Evolutionary conservation across 2,113 vertebrate species (phyloP).

Genomic region (Scophthalmus maximus): DNA sequence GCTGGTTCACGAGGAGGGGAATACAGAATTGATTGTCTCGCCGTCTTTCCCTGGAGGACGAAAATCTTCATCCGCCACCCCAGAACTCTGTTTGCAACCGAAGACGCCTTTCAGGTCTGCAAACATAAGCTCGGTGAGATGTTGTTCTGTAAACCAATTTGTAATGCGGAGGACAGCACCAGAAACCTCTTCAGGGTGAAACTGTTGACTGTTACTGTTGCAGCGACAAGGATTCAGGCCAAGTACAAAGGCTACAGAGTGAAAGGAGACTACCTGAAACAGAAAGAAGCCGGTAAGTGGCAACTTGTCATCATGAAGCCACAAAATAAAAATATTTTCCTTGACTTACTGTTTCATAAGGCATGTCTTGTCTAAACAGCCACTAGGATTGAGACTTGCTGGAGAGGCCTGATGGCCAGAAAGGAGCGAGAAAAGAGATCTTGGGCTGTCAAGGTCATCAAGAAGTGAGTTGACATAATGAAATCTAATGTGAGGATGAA

Average conservation of each 20-base stretch:
- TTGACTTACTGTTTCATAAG: not conserved
- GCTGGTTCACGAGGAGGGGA: not conserved
- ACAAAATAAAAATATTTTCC: not conserved
- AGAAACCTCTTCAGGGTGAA: not conserved
- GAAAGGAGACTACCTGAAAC: conserved; percentile 85
- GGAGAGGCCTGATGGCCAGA: conserved; percentile 90
- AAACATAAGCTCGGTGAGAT: conserved; percentile 89
- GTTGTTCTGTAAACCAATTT: not conserved
- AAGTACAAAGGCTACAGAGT: conserved; percentile 90
- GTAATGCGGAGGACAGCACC: not conserved
- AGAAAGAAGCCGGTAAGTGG: conserved; percentile 87
- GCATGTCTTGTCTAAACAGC: conserved; percentile 78
- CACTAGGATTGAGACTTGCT: conserved; percentile 91
- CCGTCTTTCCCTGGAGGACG: conserved; percentile 81
- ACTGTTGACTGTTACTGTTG: conserved; percentile 1
- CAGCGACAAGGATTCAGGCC: conserved; percentile 93
- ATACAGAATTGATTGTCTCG: not conserved
- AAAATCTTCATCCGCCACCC: conserved; percentile 98
- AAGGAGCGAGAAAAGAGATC: conserved; percentile 86
- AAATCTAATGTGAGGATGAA: not conserved
- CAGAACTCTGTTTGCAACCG: conserved; percentile 93
- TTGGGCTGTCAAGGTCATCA: conserved; percentile 90
- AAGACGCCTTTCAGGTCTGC: conserved; percentile 94
- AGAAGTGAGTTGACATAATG: conserved; percentile 82
- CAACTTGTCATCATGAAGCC: not conserved